Evolutionary conservation across 1,140 invertebrate genomes (phyloP).

Genomic region (Epicauta chinensis): DNA sequence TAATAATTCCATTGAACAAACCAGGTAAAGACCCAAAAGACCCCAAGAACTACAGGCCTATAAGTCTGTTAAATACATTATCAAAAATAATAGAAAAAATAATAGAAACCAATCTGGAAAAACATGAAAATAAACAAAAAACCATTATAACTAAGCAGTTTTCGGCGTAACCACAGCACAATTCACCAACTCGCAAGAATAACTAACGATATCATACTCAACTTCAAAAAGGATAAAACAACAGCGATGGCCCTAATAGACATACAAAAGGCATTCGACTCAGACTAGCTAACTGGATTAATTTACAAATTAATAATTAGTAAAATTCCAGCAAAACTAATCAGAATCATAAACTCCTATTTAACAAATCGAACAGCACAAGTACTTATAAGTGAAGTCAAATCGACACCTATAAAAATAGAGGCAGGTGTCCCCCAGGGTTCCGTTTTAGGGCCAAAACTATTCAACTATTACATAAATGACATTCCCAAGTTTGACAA

Average conservation of each 20-base stretch:
- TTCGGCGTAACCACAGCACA: neutral
- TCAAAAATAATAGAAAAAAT: neutral
- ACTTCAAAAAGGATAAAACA: neutral
- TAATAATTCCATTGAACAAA: neutral
- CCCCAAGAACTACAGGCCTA: neutral
- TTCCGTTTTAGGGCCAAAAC: neutral
- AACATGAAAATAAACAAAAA: neutral
- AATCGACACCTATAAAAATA: neutral
- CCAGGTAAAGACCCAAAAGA: neutral
- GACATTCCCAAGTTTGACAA: constrained; percentile 1
- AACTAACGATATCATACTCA: neutral
- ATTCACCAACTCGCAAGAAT: neutral
- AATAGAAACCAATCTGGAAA: neutral
- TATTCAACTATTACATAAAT: neutral
- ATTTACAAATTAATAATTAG: neutral
- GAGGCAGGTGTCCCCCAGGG: constrained; percentile 2
- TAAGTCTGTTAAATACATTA: neutral
- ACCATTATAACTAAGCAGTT: neutral
- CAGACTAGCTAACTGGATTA: neutral
- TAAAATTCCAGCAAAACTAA: neutral
- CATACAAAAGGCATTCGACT: neutral
- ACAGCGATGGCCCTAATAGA: neutral
- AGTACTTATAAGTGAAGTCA: too few species aligned
- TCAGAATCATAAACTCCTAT: neutral
- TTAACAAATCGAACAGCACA: neutral